phyloP scores from a whole-genome alignment of 1,140 invertebrate genomes.

The Maniola jurtina region DNA sequence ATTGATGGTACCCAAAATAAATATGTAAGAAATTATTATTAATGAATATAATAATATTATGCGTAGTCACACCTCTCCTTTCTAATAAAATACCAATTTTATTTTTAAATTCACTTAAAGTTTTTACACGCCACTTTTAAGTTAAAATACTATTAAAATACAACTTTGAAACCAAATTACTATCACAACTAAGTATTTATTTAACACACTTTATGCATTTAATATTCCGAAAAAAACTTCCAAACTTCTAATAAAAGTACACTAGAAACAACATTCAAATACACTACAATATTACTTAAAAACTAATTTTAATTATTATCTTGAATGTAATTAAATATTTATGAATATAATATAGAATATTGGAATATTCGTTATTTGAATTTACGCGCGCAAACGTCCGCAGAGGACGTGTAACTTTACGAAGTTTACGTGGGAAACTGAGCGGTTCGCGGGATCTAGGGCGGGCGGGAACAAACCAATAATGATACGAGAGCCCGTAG shows the following conservation, averaged over 20 bases:
- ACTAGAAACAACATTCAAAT: not conserved
- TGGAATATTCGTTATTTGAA: constrained; percentile 20
- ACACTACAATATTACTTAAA: too few species aligned
- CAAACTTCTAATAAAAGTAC: not conserved
- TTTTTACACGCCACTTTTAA: too few species aligned
- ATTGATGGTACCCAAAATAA: constrained; percentile 3
- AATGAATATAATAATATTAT: too few species aligned
- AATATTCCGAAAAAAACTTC: not conserved
- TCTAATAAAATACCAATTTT: too few species aligned
- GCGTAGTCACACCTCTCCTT: too few species aligned
- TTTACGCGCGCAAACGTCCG: constrained; percentile 26
- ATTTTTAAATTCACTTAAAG: too few species aligned
- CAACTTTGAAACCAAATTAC: too few species aligned
- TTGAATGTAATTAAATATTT: too few species aligned
- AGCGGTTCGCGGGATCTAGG: constrained; percentile 24
- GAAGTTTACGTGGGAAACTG: constrained; percentile 31
- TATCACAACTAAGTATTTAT: not conserved
- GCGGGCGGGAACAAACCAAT: constrained; percentile 30
- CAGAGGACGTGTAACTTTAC: constrained; percentile 25
- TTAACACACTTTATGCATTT: not conserved
- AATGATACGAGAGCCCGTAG: not conserved
- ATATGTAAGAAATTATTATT: not conserved
- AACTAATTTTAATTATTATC: too few species aligned
- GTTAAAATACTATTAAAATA: too few species aligned
- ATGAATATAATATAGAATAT: constrained; percentile 8